phyloP scores from a whole-genome alignment of 2,797 vertebrate species.

The Rhinichthys osculus region DNA sequence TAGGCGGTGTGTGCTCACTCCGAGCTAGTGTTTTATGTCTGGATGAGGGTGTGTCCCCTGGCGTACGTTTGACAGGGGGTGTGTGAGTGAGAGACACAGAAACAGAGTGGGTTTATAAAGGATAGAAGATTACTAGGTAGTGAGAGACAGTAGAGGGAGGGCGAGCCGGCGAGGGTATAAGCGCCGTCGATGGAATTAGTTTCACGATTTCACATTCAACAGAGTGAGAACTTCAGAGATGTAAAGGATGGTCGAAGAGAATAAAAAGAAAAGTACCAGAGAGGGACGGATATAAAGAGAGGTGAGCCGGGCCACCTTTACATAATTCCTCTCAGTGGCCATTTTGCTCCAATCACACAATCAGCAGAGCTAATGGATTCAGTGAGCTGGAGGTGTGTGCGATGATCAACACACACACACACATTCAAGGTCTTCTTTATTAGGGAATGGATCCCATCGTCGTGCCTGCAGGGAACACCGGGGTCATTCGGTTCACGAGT shows the following conservation, averaged over 20 bases:
- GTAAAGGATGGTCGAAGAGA: conserved; percentile 43
- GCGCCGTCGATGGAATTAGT: neutral
- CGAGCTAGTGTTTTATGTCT: conserved; percentile 31
- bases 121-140: conserved; percentile 47
- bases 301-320: conserved; percentile 3
- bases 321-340: conserved; percentile 57
- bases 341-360: conserved; percentile 66
- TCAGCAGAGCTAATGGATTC: conserved; percentile 72
- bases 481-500: conserved; percentile 10
- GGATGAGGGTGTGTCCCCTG: conserved; percentile 46
- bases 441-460: conserved; percentile 67
- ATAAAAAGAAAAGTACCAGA: conserved; percentile 34
- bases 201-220: conserved; percentile 42
- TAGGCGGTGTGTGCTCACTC: conserved; percentile 53
- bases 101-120: conserved; percentile 35
- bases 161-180: conserved; percentile 26
- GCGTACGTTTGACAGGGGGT: conserved; percentile 51
- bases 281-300: neutral
- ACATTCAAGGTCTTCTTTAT: conserved; percentile 57
- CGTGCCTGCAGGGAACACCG: conserved; percentile 34
- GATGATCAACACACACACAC: neutral
- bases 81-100: conserved; percentile 56
- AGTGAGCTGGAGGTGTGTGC: conserved; percentile 57
- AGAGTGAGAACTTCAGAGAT: conserved; percentile 5
- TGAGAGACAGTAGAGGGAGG: conserved; percentile 50